A percentile compares a stretch with the other conserved stretches of the same genome.
Conservation (phyloP, 1,140 invertebrate species). For the Wiebesia pumilae region DNA sequence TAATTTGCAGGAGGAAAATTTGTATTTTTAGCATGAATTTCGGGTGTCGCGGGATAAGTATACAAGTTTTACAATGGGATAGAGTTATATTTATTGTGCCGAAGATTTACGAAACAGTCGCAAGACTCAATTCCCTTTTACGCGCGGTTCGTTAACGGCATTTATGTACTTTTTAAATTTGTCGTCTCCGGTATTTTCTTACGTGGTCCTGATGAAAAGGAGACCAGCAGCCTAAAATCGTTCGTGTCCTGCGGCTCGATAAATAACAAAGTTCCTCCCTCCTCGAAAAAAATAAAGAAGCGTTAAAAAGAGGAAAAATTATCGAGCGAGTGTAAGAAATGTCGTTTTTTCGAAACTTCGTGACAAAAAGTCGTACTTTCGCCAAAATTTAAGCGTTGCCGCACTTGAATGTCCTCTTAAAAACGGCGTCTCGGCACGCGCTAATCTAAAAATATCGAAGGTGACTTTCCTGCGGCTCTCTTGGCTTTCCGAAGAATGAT, state of each 20-base stretch:
- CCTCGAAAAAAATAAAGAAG: conserved; percentile 21
- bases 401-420: conserved; percentile 34
- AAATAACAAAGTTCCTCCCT: conserved; percentile 11
- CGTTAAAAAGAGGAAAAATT: conserved; percentile 28
- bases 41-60: background rate
- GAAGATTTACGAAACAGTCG: background rate
- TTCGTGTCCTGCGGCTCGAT: background rate
- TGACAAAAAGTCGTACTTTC: conserved; percentile 46
- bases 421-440: conserved; percentile 48
- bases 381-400: conserved; percentile 34
- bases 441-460: conserved; percentile 66
- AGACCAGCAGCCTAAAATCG: conserved; percentile 13
- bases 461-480: conserved; percentile 58
- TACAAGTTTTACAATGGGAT: background rate
- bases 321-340: conserved; percentile 16
- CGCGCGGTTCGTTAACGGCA: background rate
- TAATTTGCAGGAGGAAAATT: no score
- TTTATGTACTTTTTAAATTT: conserved; percentile 22
- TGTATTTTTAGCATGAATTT: background rate
- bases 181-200: background rate
- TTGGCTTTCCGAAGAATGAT: conserved; percentile 46
- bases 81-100: background rate
- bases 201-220: conserved; percentile 17
- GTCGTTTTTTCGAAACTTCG: conserved; percentile 37
- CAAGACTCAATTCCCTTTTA: background rate